phyloP scores from a whole-genome alignment of 2,888 invertebrate species.

The Auanema freiburgensis region DNA sequence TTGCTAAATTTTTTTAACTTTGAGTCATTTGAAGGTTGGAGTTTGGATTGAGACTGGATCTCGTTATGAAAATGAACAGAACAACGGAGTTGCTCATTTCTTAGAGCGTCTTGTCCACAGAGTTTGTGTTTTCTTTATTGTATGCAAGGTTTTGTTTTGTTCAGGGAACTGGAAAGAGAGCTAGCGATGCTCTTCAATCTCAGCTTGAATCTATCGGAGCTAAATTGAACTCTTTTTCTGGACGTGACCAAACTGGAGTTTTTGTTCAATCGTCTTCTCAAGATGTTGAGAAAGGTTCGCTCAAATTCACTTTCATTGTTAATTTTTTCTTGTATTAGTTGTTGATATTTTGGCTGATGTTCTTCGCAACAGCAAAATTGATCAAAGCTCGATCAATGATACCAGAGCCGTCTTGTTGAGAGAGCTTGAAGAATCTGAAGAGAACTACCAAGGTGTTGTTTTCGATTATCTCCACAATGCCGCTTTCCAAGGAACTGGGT shows the following conservation, averaged over 20 bases:
- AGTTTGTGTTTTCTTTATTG: conserved; percentile 63
- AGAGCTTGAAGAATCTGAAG: conserved; percentile 97
- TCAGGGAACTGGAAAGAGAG: conserved; percentile 53
- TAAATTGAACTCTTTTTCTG: conserved; percentile 54
- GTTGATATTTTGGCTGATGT: conserved; percentile 96
- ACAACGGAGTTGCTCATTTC: conserved; percentile 98
- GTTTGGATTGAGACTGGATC: conserved; percentile 99
- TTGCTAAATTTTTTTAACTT: neutral
- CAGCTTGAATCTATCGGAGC: conserved; percentile 60
- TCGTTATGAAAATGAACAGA: conserved; percentile 86
- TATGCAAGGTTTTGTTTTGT: neutral
- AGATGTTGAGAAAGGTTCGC: conserved; percentile 54
- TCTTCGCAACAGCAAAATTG: conserved; percentile 89
- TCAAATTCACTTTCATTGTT: neutral
- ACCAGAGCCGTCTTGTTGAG: conserved; percentile 84
- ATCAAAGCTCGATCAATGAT: conserved; percentile 82
- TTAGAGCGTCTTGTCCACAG: conserved; percentile 99
- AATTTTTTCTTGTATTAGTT: conserved; percentile 69
- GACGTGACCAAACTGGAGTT: conserved; percentile 58
- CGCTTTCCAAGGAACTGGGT: conserved; percentile 74
- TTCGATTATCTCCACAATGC: conserved; percentile 95
- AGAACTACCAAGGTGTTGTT: conserved; percentile 85
- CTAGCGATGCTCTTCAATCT: conserved; percentile 49
- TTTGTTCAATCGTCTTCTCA: conserved; percentile 55
- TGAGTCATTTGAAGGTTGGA: conserved; percentile 66